These are phyloP conservation scores for Idris sp. DNA, from an alignment of 1,140 invertebrate species.

Conservation along the genomic window DNA sequence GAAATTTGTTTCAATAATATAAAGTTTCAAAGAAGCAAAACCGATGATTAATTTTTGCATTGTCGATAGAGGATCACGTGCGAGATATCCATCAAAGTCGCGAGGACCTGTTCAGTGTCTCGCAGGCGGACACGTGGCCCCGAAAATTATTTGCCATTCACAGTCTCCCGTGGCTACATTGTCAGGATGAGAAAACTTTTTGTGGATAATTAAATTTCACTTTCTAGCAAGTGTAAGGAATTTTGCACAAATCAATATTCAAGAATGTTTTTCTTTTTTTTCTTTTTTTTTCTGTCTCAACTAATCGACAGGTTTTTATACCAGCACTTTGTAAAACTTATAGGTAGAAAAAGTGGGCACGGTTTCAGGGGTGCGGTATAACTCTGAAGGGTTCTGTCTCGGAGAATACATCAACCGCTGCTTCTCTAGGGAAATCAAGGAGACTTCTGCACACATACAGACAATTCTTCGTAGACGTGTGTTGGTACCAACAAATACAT, in stretches of 20 bases:
- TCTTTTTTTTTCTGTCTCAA: background rate
- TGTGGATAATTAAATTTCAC: slow-evolving; percentile 34
- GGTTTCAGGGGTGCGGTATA: slow-evolving; percentile 50
- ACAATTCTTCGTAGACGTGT: background rate
- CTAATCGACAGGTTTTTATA: slow-evolving; percentile 40
- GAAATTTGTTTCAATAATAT: too few relatives aligned
- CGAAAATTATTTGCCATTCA: slow-evolving; percentile 69
- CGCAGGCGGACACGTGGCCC: slow-evolving; percentile 68
- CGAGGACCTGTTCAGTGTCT: slow-evolving; percentile 59
- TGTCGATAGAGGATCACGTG: slow-evolving; percentile 61
- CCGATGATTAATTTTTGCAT: slow-evolving; percentile 20
- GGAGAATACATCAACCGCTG: slow-evolving; percentile 60
- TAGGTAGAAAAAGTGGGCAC: slow-evolving; percentile 47
- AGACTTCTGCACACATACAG: slow-evolving; percentile 58
- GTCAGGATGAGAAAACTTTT: slow-evolving; percentile 10
- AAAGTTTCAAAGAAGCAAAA: background rate
- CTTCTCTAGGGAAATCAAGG: slow-evolving; percentile 76
- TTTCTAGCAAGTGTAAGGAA: slow-evolving; percentile 18
- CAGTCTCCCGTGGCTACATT: slow-evolving; percentile 23
- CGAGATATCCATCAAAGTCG: slow-evolving; percentile 67
- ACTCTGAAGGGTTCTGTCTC: slow-evolving; percentile 62
- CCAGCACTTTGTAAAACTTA: too few relatives aligned
- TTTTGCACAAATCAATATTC: slow-evolving; percentile 21
- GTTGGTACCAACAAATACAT: too few relatives aligned
- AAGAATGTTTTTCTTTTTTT: background rate